Evolutionary conservation across 2,113 vertebrate genomes (phyloP).

Genomic region (Lates calcarifer): DNA sequence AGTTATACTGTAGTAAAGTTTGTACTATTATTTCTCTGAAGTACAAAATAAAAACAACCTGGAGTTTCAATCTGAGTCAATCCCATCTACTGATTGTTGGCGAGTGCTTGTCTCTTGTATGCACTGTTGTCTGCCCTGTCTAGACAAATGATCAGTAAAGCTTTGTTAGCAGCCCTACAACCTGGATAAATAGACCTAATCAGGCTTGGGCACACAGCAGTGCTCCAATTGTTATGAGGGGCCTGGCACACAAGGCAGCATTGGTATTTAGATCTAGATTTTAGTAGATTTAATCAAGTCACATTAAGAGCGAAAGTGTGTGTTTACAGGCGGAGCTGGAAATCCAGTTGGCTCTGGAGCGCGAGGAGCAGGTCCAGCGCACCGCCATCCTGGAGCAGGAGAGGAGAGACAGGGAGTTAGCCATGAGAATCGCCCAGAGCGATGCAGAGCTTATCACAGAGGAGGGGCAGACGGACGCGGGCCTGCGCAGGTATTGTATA

Average conservation of each 20-base stretch:
- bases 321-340: constrained; percentile 91
- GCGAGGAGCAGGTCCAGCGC: constrained; percentile 90
- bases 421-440: constrained; percentile 95
- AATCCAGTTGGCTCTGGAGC: constrained; percentile 89
- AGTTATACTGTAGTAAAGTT: background rate
- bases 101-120: constrained; percentile 16
- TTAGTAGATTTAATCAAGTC: constrained; percentile 1
- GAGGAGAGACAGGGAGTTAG: constrained; percentile 93
- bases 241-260: constrained; percentile 29
- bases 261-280: constrained; percentile 17
- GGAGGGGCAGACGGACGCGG: constrained; percentile 87
- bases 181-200: constrained; percentile 64
- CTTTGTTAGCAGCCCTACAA: constrained; percentile 53
- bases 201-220: constrained; percentile 46
- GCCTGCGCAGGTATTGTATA: constrained; percentile 90
- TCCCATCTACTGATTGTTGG: constrained; percentile 6
- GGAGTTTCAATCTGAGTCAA: constrained; percentile 30
- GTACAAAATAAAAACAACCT: background rate
- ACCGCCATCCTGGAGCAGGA: constrained; percentile 93
- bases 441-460: constrained; percentile 96
- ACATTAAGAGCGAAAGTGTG: constrained; percentile 16
- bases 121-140: constrained; percentile 42
- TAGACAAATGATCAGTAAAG: constrained; percentile 55
- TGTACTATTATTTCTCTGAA: background rate
- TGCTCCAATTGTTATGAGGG: constrained; percentile 37